Percentiles rank a stretch among this genome's conserved stretches.
phyloP scores from a whole-genome alignment of 2,113 vertebrate species.

The Argyrosomus japonicus region DNA sequence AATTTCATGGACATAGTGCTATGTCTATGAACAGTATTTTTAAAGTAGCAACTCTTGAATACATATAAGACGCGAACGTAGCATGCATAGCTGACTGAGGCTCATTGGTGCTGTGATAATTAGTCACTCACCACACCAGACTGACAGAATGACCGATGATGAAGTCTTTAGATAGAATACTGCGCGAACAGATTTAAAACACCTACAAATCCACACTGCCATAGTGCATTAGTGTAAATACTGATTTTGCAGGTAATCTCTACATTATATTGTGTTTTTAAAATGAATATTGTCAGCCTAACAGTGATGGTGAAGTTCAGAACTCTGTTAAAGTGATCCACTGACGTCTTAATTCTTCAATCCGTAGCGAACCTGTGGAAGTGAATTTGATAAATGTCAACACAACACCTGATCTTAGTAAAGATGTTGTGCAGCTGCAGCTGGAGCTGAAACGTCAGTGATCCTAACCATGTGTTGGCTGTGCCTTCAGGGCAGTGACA shows the following conservation, averaged over 20 bases:
- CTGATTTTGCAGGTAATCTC: too few relatives aligned
- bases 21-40: slow-evolving; percentile 1
- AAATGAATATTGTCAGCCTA: neutral
- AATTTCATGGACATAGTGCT: neutral
- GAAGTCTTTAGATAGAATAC: too few relatives aligned
- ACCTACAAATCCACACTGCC: too few relatives aligned
- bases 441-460: neutral
- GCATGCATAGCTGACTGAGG: neutral
- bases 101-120: too few relatives aligned
- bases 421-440: neutral
- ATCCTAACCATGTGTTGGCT: neutral
- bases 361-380: neutral
- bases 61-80: too few relatives aligned
- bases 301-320: neutral
- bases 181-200: too few relatives aligned
- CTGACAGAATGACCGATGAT: too few relatives aligned
- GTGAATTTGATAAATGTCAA: neutral
- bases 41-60: neutral
- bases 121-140: neutral
- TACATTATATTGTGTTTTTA: neutral
- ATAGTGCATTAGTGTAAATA: too few relatives aligned
- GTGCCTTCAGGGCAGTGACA: neutral
- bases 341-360: neutral
- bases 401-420: neutral
- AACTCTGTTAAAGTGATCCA: neutral